Base-by-base conservation (phyloP, 1,140 invertebrate genomes). In the Gryllus bimaculatus region DNA sequence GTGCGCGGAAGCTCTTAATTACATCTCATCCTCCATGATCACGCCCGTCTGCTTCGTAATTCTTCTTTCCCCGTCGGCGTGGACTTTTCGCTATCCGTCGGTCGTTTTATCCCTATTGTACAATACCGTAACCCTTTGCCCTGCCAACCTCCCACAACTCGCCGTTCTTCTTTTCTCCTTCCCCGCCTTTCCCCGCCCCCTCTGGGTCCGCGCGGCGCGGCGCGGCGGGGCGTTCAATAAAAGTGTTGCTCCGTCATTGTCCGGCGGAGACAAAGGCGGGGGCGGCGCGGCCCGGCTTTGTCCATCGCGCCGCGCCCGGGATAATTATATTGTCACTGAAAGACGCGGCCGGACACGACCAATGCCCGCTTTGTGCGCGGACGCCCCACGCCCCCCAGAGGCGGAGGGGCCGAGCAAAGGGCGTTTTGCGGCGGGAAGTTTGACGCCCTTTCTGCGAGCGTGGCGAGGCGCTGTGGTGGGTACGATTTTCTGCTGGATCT, bases 301-400 rank as follows among this genome's bases (percentile, higher is more conserved):
- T 66, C 54, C 54, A 66, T 66, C 54, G 54, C 18, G 10, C 54
- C 54, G 54, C 54, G 54, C 18, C 54, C 54, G 54, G 10, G 10
- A 66, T 66, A 66, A 66, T 66, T 66, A 66, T 66, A 66, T 66
- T 66, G 54, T 66, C 10, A 66, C 54, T 66, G 54, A 66, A 66
- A 66, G 54, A 66, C 54, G 54, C 54, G 54, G 10, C 54, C 10
- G 54, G 54, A 66, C 10, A 66, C 2, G 54, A 66, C 54, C 18
- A 10, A 13, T 13, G 54, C 18, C 18, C 54, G 10, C 54, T 66
- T 66, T 66, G 54, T 66, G 54, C 18, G 2, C n/a, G n/a, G n/a
- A n/a, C n/a, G n/a, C n/a, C n/a, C n/a, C n/a, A n/a, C n/a, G n/a
- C n/a, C n/a, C 10, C 54, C 54, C 54, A 66, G 18, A 66, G 54